phyloP scores from a whole-genome alignment of 1,140 invertebrate species.

The Oryctes rhinoceros region DNA sequence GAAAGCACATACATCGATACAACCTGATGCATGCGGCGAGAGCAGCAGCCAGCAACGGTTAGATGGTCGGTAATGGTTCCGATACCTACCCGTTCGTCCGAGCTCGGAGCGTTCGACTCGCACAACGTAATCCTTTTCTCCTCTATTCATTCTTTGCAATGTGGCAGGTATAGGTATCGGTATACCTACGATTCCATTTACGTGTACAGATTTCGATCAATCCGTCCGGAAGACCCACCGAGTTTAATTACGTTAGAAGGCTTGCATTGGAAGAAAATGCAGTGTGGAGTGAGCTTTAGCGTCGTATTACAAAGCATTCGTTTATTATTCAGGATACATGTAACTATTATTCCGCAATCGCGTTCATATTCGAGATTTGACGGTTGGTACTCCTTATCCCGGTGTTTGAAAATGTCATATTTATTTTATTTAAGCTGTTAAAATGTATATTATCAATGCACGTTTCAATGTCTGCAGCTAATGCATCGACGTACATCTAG shows the following conservation, averaged over 20 bases:
- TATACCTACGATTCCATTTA: constrained; percentile 45
- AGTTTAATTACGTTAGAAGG: constrained; percentile 22
- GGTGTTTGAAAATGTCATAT: too few species aligned
- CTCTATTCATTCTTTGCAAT: constrained; percentile 6
- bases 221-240: neutral
- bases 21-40: constrained; percentile 53
- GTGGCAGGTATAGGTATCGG: constrained; percentile 43
- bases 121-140: neutral
- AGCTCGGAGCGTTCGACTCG: neutral
- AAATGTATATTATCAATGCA: too few species aligned
- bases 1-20: constrained; percentile 49
- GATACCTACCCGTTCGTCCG: constrained; percentile 40
- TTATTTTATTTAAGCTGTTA: too few species aligned
- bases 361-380: too few species aligned
- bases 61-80: constrained; percentile 41
- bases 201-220: neutral
- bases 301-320: too few species aligned
- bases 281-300: too few species aligned
- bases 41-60: neutral
- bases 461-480: too few species aligned
- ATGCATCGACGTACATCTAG: too few species aligned
- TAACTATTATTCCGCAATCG: too few species aligned
- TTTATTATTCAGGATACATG: too few species aligned
- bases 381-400: too few species aligned
- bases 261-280: neutral